Base-by-base conservation (phyloP, 1,140 invertebrate species). In the Drosophila melanica region DNA sequence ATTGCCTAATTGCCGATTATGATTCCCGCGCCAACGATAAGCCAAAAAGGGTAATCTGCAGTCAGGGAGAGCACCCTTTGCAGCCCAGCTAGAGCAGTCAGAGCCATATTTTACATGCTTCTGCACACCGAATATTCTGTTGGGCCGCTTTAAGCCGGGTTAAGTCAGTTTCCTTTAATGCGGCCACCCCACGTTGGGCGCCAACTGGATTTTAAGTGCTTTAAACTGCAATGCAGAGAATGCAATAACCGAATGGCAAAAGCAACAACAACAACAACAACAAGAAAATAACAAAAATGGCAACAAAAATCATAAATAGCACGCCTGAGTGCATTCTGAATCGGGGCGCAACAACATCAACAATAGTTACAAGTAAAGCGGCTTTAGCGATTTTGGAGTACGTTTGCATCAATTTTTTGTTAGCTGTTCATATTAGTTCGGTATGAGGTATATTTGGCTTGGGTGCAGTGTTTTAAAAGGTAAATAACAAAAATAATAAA, bases 1-100 rank as follows among this genome's bases (percentile, higher is more conserved):
- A 86, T 82, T 69, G 68, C 75, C 78, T 86, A 86, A 86, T 86
- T 87, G 72, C 50, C 82, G 82, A 72, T 87, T 79, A 87, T 86
- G 75, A 72, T 64, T 50, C 50, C 62, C 35, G 14, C n/a, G 20
- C 41, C 11, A 30, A 48, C 60, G 45, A 50, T 47, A 67, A 66
- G 35, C 41, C 57, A 16, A 27, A 39, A 47, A n/a, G 30, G 62
- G 45, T 42, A 48, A 47, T 9, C 10, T 44, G 6, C 9, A 23
- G 20, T 23, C 11, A 11, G 12, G 14, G 10, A 12, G 33, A 20
- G 23, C 16, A 59, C 14, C 23, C 33, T 57, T 57, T 9, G 20
- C 12, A 14, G 39, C 42, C 51, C 30, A 20, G n/a, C 23, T 4
- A 20, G 8, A n/a, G 39, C 57, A 65, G 33, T 55, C 20, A 23